Base-by-base conservation (phyloP, 2,888 invertebrate genomes). In the Drosophila diplacantha region DNA sequence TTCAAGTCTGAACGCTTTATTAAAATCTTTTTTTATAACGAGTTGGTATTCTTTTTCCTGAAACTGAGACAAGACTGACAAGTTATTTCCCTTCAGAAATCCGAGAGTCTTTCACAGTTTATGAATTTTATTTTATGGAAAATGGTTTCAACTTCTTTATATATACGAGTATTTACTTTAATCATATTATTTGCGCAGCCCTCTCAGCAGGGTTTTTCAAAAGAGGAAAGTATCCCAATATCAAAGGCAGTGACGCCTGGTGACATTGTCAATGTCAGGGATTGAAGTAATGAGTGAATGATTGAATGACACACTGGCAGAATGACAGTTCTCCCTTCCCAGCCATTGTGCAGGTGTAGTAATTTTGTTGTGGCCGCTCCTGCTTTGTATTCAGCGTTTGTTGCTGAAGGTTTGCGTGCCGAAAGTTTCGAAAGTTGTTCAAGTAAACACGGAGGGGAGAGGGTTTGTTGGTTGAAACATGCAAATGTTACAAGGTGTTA, bases 401-500 rank as follows among this genome's bases (percentile, higher is more conserved):
- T 65, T 71, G 65, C 69, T 70, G 65, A 72, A 71, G 77, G 71
- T 53, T 80, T 80, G 77, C 77, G 77, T 78, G 77, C 73, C 63
- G 65, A 70, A 76, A 62, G 60, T 75, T 64, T 63, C 39, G 67
- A 57, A 41, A 71, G 56, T 70, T 64, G 58, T 51, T 50, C 62
- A 60, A 38, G 51, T 44, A 52, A 62, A 62, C 52, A 59, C 44
- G 24, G 12, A 9, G 12, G 8, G 44, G 37, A 38, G 24, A 55
- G 43, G 20, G 64, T 49, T 54, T 68, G 52, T 54, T 54, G 51
- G 39, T 20, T 50, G 41, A 63, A 62, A 51, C 79, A 79, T 77
- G 77, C 79, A 77, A 78, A 77, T 77, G 80, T 69, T 70, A 64
- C 54, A 74, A 81, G 80, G 81, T 81, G 81, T 81, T 78, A 76